Percentiles rank a stretch among this genome's conserved stretches.
Conservation (phyloP, 1,140 invertebrate species). For the Tachypleus tridentatus region DNA sequence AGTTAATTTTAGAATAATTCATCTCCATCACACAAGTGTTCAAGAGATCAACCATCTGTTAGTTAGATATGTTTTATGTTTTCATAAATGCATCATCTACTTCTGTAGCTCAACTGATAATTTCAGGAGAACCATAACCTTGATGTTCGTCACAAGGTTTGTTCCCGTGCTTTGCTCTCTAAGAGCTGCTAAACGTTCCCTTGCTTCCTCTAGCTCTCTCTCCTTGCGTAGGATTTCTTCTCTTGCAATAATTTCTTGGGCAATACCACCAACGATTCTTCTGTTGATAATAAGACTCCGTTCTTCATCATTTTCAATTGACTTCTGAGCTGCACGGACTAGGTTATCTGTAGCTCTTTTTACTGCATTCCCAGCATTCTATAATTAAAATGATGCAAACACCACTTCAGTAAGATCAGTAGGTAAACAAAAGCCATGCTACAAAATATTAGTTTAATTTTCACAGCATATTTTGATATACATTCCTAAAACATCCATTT, state of each 20-base stretch:
- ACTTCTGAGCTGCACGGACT: slow-evolving; percentile 84
- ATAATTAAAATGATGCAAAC: slow-evolving; percentile 22
- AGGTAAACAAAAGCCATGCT: too few relatives aligned
- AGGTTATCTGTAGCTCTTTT: slow-evolving; percentile 95
- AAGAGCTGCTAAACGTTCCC: slow-evolving; percentile 57
- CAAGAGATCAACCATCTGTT: too few relatives aligned
- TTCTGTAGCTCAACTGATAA: too few relatives aligned
- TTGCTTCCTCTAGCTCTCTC: slow-evolving; percentile 80
- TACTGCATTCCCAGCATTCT: slow-evolving; percentile 90
- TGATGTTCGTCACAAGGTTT: slow-evolving; percentile 25
- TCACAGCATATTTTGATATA: too few relatives aligned
- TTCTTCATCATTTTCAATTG: slow-evolving; percentile 73
- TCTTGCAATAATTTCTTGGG: slow-evolving; percentile 77
- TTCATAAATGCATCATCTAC: too few relatives aligned
- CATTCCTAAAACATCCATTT: too few relatives aligned
- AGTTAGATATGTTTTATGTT: too few relatives aligned
- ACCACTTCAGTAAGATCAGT: too few relatives aligned
- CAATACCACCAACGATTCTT: slow-evolving; percentile 56
- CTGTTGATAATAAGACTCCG: slow-evolving; percentile 74
- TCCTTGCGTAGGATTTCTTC: slow-evolving; percentile 62
- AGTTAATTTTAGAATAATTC: too few relatives aligned
- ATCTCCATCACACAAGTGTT: too few relatives aligned
- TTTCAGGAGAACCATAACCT: slow-evolving; percentile 18
- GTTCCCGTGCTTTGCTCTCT: slow-evolving; percentile 40
- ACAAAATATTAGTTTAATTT: too few relatives aligned